Conservation (phyloP, 2,888 invertebrate genomes). For the Hesperia comma region DNA sequence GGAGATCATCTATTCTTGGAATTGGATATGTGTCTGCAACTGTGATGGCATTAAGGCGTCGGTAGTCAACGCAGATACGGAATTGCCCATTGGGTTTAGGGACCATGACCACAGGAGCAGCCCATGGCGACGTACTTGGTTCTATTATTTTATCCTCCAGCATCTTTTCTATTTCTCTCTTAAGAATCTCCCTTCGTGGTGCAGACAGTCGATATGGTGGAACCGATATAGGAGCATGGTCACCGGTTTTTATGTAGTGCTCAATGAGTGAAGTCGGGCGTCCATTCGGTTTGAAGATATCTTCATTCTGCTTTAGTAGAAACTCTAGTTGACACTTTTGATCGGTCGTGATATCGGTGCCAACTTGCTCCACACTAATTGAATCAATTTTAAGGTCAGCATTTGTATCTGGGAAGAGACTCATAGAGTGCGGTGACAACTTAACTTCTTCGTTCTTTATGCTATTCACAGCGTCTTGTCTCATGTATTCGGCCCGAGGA, state of each 20-base stretch:
- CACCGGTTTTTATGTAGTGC: slow-evolving; percentile 47
- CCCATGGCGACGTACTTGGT: slow-evolving; percentile 58
- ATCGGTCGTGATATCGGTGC: not conserved
- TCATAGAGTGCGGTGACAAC: too few species aligned
- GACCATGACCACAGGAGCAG: slow-evolving; percentile 54
- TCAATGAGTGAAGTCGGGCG: not conserved
- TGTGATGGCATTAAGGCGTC: slow-evolving; percentile 44
- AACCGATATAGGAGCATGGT: slow-evolving; percentile 43
- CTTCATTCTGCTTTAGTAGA: not conserved
- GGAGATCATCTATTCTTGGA: slow-evolving; percentile 59
- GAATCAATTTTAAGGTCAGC: too few species aligned
- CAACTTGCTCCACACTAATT: not conserved
- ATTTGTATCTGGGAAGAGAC: too few species aligned
- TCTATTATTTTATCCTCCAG: slow-evolving; percentile 53
- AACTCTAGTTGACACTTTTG: not conserved
- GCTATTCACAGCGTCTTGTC: too few species aligned
- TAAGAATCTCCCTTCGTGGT: slow-evolving; percentile 40
- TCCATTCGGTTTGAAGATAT: slow-evolving; percentile 13
- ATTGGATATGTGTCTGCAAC: slow-evolving; percentile 52
- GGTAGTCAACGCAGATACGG: slow-evolving; percentile 56
- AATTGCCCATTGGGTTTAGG: slow-evolving; percentile 51
- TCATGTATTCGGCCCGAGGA: too few species aligned
- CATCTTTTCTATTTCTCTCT: slow-evolving; percentile 49
- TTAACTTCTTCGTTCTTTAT: too few species aligned
- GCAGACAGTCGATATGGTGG: slow-evolving; percentile 41